phyloP scores from a whole-genome alignment of 1,140 invertebrate species.

The Hyposmocoma kahamanoa region DNA sequence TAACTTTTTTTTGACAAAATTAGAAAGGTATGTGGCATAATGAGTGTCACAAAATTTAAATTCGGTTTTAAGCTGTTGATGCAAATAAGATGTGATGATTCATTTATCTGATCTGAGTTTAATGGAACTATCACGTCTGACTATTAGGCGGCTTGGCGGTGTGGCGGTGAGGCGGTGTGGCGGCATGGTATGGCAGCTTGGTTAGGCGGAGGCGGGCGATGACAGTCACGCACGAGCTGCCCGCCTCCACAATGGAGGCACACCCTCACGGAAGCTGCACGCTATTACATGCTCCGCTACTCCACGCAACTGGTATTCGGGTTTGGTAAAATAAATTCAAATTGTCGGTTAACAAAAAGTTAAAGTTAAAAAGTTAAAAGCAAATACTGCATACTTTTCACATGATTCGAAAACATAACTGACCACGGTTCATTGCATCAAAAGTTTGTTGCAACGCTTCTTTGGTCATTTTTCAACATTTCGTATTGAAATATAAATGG shows the following conservation, averaged over 20 bases:
- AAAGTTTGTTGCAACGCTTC: too few relatives aligned
- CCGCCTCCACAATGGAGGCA: conserved; percentile 35
- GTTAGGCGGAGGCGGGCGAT: conserved; percentile 7
- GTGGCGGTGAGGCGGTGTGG: not conserved
- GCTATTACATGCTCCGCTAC: conserved; percentile 51
- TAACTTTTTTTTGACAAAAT: too few relatives aligned
- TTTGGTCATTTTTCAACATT: too few relatives aligned
- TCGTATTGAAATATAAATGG: too few relatives aligned
- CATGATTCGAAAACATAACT: not conserved
- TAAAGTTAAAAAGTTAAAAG: not conserved
- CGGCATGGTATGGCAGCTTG: not conserved
- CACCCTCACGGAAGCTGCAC: conserved; percentile 52
- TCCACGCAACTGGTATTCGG: conserved; percentile 24
- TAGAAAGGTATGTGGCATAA: too few relatives aligned
- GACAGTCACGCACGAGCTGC: conserved; percentile 37
- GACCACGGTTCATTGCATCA: not conserved
- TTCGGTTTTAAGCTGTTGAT: too few relatives aligned
- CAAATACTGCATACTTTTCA: not conserved
- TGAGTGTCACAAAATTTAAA: too few relatives aligned
- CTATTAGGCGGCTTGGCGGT: not conserved
- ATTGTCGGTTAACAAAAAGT: not conserved
- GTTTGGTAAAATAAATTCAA: conserved; percentile 6
- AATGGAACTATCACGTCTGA: not conserved
- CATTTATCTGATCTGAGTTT: not conserved
- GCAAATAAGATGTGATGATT: not conserved